Evolutionary conservation across 1,140 invertebrate genomes (phyloP).

Genomic region (Rhopalosiphum padi): DNA sequence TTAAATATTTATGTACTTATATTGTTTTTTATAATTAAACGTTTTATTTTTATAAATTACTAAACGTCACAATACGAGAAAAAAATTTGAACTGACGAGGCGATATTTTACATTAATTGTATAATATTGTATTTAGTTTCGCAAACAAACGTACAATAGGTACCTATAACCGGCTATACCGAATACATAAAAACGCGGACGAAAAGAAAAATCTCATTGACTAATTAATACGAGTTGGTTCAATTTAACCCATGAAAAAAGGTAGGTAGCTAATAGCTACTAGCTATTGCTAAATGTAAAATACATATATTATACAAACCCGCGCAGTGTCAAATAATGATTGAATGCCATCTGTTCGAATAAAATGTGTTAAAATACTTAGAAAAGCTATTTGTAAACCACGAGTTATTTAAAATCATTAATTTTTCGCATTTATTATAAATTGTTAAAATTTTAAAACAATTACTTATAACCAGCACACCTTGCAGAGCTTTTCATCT

Average conservation of each 20-base stretch:
- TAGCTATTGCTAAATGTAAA: too few species aligned
- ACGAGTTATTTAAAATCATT: background rate
- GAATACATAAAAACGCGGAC: background rate
- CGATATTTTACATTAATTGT: background rate
- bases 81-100: background rate
- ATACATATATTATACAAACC: too few species aligned
- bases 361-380: too few species aligned
- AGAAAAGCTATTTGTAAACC: too few species aligned
- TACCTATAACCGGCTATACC: background rate
- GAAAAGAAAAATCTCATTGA: background rate
- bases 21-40: background rate
- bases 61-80: background rate
- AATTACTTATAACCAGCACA: background rate
- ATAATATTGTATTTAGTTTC: background rate
- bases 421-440: background rate
- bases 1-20: too few species aligned
- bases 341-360: too few species aligned
- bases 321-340: too few species aligned
- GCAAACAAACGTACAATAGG: background rate
- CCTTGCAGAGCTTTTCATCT: background rate
- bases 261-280: too few species aligned
- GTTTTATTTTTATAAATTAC: background rate
- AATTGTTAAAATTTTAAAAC: background rate
- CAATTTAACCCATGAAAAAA: background rate
- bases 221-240: background rate